phyloP scores from a whole-genome alignment of 2,113 vertebrate species.

The Phyllostomus hastatus region DNA sequence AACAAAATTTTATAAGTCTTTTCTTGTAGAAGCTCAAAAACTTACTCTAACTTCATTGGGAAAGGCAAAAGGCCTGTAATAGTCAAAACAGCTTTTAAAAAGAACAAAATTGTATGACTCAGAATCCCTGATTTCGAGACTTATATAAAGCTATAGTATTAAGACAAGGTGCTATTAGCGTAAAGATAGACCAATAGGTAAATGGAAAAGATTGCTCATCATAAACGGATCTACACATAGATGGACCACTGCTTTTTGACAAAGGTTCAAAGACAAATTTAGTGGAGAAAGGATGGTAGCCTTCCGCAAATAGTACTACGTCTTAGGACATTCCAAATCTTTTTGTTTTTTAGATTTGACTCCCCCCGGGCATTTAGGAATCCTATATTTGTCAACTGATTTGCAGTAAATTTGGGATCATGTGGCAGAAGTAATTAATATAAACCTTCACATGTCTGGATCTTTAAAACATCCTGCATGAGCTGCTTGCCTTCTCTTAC shows the following conservation, averaged over 20 bases:
- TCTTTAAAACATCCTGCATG: neutral
- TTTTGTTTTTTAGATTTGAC: neutral
- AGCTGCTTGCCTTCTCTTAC: neutral
- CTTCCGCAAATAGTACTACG: neutral
- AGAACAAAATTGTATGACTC: too few species aligned
- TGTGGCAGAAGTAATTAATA: neutral
- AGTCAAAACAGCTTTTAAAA: too few species aligned
- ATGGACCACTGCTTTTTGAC: neutral
- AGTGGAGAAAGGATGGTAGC: neutral
- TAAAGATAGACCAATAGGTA: neutral
- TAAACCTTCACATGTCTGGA: neutral
- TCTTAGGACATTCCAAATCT: neutral
- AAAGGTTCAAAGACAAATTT: neutral
- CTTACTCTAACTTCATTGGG: neutral
- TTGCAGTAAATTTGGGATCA: neutral
- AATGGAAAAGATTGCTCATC: neutral
- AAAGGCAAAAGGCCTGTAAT: neutral
- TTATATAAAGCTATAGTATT: too few species aligned
- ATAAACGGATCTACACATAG: neutral
- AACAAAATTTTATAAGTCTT: neutral
- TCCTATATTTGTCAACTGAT: neutral
- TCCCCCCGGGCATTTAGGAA: neutral
- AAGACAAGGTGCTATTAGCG: neutral
- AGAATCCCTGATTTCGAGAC: too few species aligned
- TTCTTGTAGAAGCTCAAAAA: neutral